Conservation (phyloP, 35 echinoderm and acorn worm species). For the Lytechinus variegatus region DNA sequence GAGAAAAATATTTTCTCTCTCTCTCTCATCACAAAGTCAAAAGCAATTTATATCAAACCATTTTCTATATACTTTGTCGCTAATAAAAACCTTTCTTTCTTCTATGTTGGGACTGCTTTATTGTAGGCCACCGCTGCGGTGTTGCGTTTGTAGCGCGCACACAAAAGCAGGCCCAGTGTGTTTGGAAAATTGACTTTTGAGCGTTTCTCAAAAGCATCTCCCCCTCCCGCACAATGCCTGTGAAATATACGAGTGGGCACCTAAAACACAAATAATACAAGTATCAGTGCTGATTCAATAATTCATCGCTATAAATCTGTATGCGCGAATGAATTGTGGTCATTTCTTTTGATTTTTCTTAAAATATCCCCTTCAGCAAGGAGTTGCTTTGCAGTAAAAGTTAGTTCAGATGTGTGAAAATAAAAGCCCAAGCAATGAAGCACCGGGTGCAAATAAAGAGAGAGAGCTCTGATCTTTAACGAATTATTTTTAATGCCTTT, state of each 20-base stretch:
- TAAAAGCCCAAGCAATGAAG: conserved; percentile 5
- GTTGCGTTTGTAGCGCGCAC: conserved; percentile 14
- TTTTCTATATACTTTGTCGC: conserved; percentile 16
- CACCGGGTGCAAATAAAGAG: conserved; percentile 19
- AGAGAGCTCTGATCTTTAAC: neutral
- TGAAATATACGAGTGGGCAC: conserved; percentile 30
- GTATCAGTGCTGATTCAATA: conserved; percentile 34
- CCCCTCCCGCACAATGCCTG: neutral
- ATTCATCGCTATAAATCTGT: conserved; percentile 9
- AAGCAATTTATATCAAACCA: conserved; percentile 23
- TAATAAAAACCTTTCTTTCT: conserved; percentile 23
- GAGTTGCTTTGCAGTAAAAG: neutral
- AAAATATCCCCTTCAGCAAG: conserved; percentile 16
- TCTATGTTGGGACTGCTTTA: neutral
- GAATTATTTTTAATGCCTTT: conserved; percentile 16
- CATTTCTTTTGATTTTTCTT: conserved; percentile 26
- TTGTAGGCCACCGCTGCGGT: conserved; percentile 2
- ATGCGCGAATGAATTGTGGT: conserved; percentile 21
- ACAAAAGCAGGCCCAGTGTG: conserved; percentile 15
- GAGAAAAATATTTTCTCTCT: neutral
- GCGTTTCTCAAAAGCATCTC: conserved; percentile 9
- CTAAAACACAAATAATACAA: conserved; percentile 37
- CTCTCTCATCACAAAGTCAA: conserved; percentile 31
- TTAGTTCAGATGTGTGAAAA: conserved; percentile 32
- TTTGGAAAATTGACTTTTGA: conserved; percentile 40